These are phyloP conservation scores for Glyphotaelius pellucidus DNA, from an alignment of 2,888 invertebrate species.

Conservation along the genomic window DNA sequence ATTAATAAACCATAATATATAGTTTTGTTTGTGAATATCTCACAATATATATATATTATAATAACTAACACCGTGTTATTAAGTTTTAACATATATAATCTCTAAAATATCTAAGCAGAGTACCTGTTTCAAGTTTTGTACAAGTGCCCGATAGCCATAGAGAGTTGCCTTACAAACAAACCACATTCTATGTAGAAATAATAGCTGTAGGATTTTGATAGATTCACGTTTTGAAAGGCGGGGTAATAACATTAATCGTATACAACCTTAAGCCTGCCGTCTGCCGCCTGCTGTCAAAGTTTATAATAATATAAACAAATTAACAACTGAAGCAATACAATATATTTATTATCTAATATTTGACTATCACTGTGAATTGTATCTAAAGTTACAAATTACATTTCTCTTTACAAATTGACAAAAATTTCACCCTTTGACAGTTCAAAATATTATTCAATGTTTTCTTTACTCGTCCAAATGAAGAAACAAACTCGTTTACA, in stretches of 20 bases:
- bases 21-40: not conserved
- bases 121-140: not conserved
- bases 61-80: not conserved
- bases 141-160: not conserved
- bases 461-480: not conserved
- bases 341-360: not conserved
- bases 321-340: not conserved
- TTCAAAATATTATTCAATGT: not conserved
- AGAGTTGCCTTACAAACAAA: not conserved
- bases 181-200: slow-evolving; percentile 2
- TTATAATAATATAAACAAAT: not conserved
- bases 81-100: not conserved
- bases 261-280: not conserved
- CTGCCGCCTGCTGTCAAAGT: not conserved
- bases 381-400: not conserved
- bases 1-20: not conserved
- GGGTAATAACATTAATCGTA: not conserved
- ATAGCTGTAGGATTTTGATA: not conserved
- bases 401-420: not conserved
- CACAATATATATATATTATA: not conserved
- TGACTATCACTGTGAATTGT: not conserved
- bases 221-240: not conserved
- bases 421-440: not conserved
- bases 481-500: not conserved
- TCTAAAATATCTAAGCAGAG: not conserved